Conservation (phyloP, 2,888 invertebrate species). For the Torymus tubicola region DNA sequence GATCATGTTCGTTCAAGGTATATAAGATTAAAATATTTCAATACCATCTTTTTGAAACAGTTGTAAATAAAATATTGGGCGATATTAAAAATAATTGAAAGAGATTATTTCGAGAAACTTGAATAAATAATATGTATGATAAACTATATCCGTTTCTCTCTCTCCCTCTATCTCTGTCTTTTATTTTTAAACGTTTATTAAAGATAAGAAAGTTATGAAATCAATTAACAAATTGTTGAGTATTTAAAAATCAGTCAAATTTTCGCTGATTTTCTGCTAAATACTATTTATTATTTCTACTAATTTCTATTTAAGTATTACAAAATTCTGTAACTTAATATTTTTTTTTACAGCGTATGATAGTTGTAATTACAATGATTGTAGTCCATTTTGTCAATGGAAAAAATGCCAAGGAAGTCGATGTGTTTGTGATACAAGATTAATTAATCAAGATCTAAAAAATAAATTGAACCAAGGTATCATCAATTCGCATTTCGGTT, state of each 20-base stretch:
- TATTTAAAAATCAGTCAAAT: too few species aligned
- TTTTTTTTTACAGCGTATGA: neutral
- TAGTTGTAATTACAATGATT: neutral
- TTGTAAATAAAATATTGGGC: neutral
- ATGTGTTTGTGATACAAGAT: conserved; percentile 25
- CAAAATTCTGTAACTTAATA: neutral
- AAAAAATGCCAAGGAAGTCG: conserved; percentile 13
- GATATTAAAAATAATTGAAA: too few species aligned
- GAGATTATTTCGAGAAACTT: too few species aligned
- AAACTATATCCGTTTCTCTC: too few species aligned
- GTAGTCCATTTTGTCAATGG: conserved; percentile 4
- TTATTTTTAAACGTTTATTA: too few species aligned
- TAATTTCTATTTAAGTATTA: neutral
- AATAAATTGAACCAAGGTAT: conserved; percentile 9
- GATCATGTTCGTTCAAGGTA: conserved; percentile 10
- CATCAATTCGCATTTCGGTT: neutral
- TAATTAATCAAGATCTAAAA: neutral
- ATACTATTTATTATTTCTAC: neutral
- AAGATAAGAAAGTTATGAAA: too few species aligned
- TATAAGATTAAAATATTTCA: neutral
- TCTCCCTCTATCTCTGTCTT: too few species aligned
- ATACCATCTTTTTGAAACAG: neutral
- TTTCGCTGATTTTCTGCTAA: too few species aligned
- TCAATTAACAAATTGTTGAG: too few species aligned
- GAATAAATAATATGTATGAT: too few species aligned